Conservation (phyloP, 2,113 vertebrate genomes). For the Lagopus leucura region DNA sequence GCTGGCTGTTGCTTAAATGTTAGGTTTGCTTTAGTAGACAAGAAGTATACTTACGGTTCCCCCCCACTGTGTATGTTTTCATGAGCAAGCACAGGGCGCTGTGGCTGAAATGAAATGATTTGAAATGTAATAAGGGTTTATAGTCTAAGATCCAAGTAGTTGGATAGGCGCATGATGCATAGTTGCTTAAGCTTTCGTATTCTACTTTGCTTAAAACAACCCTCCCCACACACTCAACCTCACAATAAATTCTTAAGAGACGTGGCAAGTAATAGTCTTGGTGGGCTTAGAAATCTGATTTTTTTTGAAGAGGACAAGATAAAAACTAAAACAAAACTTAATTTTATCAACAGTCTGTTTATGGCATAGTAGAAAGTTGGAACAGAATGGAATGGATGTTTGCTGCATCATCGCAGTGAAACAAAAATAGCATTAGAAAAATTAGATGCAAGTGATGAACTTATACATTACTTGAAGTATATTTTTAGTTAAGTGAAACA, state of each 20-base stretch:
- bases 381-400: background rate
- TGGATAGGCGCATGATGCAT: slow-evolving; percentile 45
- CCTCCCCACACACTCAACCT: background rate
- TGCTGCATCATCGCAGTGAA: slow-evolving; percentile 60
- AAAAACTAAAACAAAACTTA: slow-evolving; percentile 35
- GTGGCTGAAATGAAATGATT: slow-evolving; percentile 83
- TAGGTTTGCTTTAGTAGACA: slow-evolving; percentile 67
- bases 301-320: slow-evolving; percentile 39
- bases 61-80: slow-evolving; percentile 91
- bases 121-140: slow-evolving; percentile 76
- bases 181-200: slow-evolving; percentile 53
- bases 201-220: slow-evolving; percentile 53
- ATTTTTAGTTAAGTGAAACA: slow-evolving; percentile 55
- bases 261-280: slow-evolving; percentile 2
- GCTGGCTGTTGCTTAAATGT: background rate
- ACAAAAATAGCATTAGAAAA: slow-evolving; percentile 48
- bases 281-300: slow-evolving; percentile 26
- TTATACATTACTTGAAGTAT: background rate
- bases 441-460: background rate
- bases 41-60: slow-evolving; percentile 93
- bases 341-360: slow-evolving; percentile 44
- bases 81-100: slow-evolving; percentile 88
- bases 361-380: slow-evolving; percentile 20
- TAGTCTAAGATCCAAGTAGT: slow-evolving; percentile 30
- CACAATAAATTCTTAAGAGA: slow-evolving; percentile 9